A percentile compares a stretch with the other conserved stretches of the same genome.
Evolutionary conservation across 2,113 vertebrate species (phyloP).

Genomic region (Connochaetes taurinus): DNA sequence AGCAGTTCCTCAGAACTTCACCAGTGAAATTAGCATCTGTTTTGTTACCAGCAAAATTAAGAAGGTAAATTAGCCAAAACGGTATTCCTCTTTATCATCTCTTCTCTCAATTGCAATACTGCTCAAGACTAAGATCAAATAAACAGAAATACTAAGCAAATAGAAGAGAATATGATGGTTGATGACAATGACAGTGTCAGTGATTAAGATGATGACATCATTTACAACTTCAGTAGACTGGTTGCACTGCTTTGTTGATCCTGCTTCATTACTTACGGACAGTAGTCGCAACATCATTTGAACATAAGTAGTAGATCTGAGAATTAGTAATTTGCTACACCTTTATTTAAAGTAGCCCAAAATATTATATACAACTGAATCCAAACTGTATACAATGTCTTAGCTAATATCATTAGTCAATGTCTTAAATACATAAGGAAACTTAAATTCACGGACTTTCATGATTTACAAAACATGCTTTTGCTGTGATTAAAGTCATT

Average conservation of each 20-base stretch:
- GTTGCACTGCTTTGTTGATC: neutral
- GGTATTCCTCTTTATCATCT: neutral
- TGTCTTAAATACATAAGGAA: neutral
- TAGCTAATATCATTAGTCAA: neutral
- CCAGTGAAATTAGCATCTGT: neutral
- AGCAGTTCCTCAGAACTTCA: neutral
- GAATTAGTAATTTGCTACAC: neutral
- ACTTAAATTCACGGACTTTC: neutral
- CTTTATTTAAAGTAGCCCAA: constrained; percentile 24
- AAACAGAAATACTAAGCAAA: neutral
- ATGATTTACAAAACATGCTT: neutral
- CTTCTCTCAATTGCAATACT: neutral
- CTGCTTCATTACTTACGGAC: neutral
- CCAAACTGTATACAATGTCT: neutral
- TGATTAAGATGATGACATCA: neutral
- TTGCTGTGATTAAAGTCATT: neutral
- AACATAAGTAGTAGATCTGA: neutral
- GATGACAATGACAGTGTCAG: neutral
- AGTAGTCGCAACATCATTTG: neutral
- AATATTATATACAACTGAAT: neutral
- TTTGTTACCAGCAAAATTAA: constrained; percentile 8
- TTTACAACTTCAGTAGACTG: neutral
- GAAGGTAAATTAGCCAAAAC: neutral
- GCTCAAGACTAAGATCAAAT: neutral
- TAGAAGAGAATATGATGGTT: neutral